Base-by-base conservation (phyloP, 2,888 invertebrate genomes). In the Luperina testacea region DNA sequence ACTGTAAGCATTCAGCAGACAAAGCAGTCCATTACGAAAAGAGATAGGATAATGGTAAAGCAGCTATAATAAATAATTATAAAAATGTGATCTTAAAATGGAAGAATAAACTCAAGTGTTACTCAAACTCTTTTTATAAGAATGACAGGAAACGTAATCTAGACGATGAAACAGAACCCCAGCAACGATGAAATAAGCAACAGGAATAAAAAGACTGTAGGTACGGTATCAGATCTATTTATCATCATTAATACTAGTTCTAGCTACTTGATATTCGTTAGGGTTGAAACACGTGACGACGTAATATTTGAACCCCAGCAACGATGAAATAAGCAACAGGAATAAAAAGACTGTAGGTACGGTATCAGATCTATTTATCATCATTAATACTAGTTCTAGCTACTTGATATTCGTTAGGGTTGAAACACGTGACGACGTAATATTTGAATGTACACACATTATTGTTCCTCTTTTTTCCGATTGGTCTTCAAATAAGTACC, bases 361-460 rank as follows among this genome's bases (percentile, higher is more conserved):
- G 77, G 80, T 83, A 83, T 88, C 80, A 75, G 80, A 86, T 85
- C 90, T 87, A 91, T 92, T 92, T 90, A 90, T 92, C 89, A 90
- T 88, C 86, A 89, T 91, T 92, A 88, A 87, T 90, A 85, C 87
- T 82, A 83, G 83, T 86, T 87, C 82, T 85, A 70, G 71, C 68
- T 78, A 75, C 80, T 86, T 84, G 75, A 83, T 75, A 80, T 61
- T 71, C 72, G 74, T 77, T 87, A 87, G 87, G 85, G 85, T 81
- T 90, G 87, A 74, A 77, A 70, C 68, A 65, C 13, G 32, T 32
- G 32, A 48, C 1, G n/a, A 15, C 20, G 13, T 32, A 27, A 17
- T 11, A 0, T 51, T 70, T 53, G 15, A 51, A n/a, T 45, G 2
- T 70, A 32, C 24, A 51, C 51, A 24, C 24, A 17, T 45, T 51